phyloP scores from a whole-genome alignment of 2,888 invertebrate species.

The Lymantria dispar region DNA sequence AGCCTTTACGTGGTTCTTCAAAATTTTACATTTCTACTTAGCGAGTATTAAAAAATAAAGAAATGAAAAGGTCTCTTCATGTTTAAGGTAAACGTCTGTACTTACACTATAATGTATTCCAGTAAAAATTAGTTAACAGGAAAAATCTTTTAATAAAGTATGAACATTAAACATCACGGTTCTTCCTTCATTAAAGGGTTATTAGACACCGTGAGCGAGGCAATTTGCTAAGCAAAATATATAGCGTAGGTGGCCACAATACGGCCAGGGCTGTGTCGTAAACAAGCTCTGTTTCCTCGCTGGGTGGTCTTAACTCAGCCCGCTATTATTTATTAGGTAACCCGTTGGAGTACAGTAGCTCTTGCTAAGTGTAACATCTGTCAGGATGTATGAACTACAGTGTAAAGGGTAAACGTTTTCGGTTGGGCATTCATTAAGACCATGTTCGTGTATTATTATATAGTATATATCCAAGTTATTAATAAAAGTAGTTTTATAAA shows the following conservation, averaged over 20 bases:
- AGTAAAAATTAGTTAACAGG: background rate
- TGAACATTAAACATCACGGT: conserved; percentile 35
- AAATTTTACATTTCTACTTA: too few relatives aligned
- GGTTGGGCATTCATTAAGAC: conserved; percentile 5
- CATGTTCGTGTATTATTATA: background rate
- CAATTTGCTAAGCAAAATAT: conserved; percentile 81
- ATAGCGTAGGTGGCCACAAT: conserved; percentile 76
- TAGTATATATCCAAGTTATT: too few relatives aligned
- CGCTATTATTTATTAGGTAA: conserved; percentile 77
- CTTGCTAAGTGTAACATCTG: conserved; percentile 55
- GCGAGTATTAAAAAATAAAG: too few relatives aligned
- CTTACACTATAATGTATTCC: background rate
- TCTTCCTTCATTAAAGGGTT: conserved; percentile 77
- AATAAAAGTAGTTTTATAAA: too few relatives aligned
- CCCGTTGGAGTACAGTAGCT: conserved; percentile 60
- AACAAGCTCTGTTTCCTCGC: conserved; percentile 73
- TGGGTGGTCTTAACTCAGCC: conserved; percentile 79
- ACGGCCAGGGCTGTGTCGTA: conserved; percentile 66
- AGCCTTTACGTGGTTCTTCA: too few relatives aligned
- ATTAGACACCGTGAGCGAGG: conserved; percentile 73
- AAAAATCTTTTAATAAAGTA: conserved; percentile 36
- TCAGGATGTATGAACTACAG: conserved; percentile 34
- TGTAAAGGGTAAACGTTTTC: conserved; percentile 25
- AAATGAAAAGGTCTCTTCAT: too few relatives aligned
- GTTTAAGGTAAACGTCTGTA: background rate